Conservation (phyloP, 2,113 vertebrate genomes). For the Tetrax tetrax region DNA sequence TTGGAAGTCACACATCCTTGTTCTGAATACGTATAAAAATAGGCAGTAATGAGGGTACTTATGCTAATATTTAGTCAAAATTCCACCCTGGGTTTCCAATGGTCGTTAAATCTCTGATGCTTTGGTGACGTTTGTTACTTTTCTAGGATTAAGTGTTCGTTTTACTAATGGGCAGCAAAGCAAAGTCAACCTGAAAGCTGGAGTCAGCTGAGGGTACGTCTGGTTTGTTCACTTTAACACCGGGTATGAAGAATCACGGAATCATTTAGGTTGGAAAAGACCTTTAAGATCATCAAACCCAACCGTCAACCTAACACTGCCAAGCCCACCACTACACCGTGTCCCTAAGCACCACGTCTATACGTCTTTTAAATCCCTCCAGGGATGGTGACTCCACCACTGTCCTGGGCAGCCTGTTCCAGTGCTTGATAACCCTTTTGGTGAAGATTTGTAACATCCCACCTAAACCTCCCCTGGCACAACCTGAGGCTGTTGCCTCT, state of each 20-base stretch:
- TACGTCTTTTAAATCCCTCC: rapidly evolving
- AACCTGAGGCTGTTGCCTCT: rapidly evolving
- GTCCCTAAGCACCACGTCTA: neutral
- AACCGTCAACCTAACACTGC: rapidly evolving
- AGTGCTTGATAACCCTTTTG: neutral
- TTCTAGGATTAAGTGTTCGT: neutral
- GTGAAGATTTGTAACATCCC: too few species aligned
- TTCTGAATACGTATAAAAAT: rapidly evolving
- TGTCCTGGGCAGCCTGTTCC: neutral
- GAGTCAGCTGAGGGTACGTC: neutral
- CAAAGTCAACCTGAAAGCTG: neutral
- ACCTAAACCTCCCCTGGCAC: too few species aligned
- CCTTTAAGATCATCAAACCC: neutral
- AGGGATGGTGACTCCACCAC: neutral
- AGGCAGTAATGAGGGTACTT: neutral
- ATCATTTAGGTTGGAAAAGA: neutral
- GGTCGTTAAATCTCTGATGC: neutral
- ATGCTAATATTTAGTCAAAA: neutral
- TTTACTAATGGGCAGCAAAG: neutral
- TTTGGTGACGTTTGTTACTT: too few species aligned
- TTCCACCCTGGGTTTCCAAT: neutral
- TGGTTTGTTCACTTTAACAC: neutral
- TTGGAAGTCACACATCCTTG: neutral
- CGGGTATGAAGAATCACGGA: neutral
- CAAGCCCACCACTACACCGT: neutral